Evolutionary conservation across 2,797 vertebrate species (phyloP).

Genomic region (Sorex maritimensis): DNA sequence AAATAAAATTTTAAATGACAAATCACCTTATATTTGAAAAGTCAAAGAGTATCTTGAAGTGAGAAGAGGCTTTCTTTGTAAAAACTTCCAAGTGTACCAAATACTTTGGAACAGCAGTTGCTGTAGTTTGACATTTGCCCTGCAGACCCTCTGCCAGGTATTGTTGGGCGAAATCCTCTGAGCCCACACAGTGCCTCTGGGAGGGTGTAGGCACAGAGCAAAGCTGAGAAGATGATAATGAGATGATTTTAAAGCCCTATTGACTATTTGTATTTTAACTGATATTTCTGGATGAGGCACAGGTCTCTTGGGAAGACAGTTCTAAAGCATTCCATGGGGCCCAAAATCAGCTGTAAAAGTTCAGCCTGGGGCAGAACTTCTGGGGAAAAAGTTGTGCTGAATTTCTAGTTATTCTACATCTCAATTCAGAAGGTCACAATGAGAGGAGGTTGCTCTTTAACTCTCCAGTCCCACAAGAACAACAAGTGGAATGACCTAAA

Average conservation of each 20-base stretch:
- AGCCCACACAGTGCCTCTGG: slow-evolving; percentile 9
- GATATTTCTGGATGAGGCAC: slow-evolving; percentile 79
- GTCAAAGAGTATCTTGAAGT: background rate
- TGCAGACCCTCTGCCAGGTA: slow-evolving; percentile 54
- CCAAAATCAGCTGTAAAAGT: slow-evolving; percentile 74
- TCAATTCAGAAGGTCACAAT: slow-evolving; percentile 55
- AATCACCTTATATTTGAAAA: slow-evolving; percentile 50
- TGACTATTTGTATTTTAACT: slow-evolving; percentile 83
- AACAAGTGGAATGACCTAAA: slow-evolving; percentile 55
- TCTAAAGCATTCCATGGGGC: slow-evolving; percentile 76
- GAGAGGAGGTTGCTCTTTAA: slow-evolving; percentile 38
- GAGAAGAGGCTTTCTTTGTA: background rate
- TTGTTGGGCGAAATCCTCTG: slow-evolving; percentile 40
- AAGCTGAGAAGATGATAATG: slow-evolving; percentile 57
- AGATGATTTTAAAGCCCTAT: slow-evolving; percentile 77
- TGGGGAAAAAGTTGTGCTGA: slow-evolving; percentile 59
- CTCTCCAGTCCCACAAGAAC: slow-evolving; percentile 34
- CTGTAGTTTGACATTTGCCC: background rate
- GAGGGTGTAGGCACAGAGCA: background rate
- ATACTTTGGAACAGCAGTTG: background rate
- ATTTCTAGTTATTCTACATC: slow-evolving; percentile 61
- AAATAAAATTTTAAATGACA: background rate
- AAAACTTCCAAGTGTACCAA: slow-evolving; percentile 17
- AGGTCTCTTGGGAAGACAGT: slow-evolving; percentile 76
- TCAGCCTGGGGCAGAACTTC: slow-evolving; percentile 57